Conservation (phyloP, 2,113 vertebrate genomes). For the Rhabdornis inornatus region DNA sequence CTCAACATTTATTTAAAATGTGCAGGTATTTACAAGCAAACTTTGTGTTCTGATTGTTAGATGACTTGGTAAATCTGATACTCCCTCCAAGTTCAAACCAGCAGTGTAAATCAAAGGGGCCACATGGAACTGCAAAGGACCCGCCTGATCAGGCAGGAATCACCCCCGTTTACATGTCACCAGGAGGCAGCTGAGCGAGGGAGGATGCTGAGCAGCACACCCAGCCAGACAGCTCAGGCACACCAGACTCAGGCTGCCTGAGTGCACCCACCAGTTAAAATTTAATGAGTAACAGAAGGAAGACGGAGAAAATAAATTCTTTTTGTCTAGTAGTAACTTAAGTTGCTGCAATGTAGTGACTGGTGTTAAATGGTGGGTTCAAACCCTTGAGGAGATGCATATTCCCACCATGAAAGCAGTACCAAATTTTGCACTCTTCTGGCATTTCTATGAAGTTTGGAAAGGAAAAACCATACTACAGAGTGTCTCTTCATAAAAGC, state of each 20-base stretch:
- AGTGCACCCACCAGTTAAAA: not conserved
- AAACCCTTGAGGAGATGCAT: not conserved
- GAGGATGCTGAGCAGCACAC: not conserved
- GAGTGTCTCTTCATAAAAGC: not conserved
- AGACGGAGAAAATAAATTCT: not conserved
- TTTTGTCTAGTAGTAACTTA: not conserved
- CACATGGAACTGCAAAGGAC: not conserved
- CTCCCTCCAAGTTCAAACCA: not conserved
- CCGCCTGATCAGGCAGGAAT: not conserved
- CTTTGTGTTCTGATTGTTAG: not conserved
- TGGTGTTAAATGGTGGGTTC: not conserved
- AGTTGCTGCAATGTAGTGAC: rapidly evolving
- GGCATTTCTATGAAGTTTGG: not conserved
- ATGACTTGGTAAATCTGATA: not conserved
- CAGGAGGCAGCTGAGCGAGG: not conserved
- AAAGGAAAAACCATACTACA: not conserved
- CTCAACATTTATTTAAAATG: conserved; percentile 24
- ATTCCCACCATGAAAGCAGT: not conserved
- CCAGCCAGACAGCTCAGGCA: not conserved
- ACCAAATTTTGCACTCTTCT: not conserved
- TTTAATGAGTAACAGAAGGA: not conserved
- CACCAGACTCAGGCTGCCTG: not conserved
- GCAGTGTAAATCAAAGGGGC: conserved; percentile 24
- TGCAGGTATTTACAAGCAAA: conserved; percentile 56
- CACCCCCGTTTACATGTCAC: not conserved